Base-by-base conservation (phyloP, 2,113 vertebrate genomes). In the Penelope pileata region DNA sequence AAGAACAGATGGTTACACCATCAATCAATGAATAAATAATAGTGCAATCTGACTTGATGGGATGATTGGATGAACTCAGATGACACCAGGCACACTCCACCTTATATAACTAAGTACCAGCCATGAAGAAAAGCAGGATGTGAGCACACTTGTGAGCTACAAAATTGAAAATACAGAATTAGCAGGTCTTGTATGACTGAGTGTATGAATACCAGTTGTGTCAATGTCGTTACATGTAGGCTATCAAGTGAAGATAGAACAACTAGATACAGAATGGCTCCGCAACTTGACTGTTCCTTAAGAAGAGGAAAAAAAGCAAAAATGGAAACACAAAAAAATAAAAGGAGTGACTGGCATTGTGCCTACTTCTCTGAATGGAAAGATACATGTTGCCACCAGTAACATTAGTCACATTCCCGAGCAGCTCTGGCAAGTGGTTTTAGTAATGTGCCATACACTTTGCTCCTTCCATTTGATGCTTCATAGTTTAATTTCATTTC, bases 21-120 rank as follows among this genome's bases (percentile, higher is more conserved):
- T 88, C 95, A 88, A 94, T 93, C 94, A 94, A 91, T 95, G 74
- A 96, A 96, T 93, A 95, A 95, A 91, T 93, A 94, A 96, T 91
- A 90, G 79, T 54, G 60, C 76, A 85, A 83, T 88, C 83, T 93
- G 86, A 94, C 51, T 59, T 90, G 90, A 94, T 90, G 79, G 67
- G 54, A 88, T 69, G 79, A 93, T 50, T 90, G 70, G 83, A 86
- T 83, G 96, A 95, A 95, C 86, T 93, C 94, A 94, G 12, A 95
- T 90, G 92, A 90, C 83, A 91, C 70, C 43, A 88, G 58, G 36
- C 58, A 88, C 30, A 42, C 38, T 91, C 36, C 40, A 83, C 67
- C 70, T 90, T 88, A 95, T 43, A 67, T 91, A 96, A 88, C 84
- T n/a, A 78, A 80, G 42, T 47, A 48, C 29, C 42, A 91, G 59